Percentiles rank a stretch among this genome's conserved stretches.
Conservation (phyloP, 92 coral and sea anemone genomes). For the Parazoanthus swiftii region DNA sequence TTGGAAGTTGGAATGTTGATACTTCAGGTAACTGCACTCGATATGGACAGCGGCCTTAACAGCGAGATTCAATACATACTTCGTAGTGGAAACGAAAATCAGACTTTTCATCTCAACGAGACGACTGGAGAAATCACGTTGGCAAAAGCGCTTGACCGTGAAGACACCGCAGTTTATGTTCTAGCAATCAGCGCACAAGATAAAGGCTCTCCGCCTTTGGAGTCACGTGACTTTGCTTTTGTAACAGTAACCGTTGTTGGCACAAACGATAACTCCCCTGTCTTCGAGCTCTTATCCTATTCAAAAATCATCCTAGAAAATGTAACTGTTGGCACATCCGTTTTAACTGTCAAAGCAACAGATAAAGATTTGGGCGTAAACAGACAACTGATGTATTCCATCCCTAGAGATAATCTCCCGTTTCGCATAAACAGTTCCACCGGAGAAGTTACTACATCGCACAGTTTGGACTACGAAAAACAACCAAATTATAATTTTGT, state of each 20-base stretch:
- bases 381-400: constrained; percentile 44
- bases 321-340: background rate
- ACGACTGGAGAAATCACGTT: constrained; percentile 24
- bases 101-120: constrained; percentile 13
- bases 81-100: constrained; percentile 31
- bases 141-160: constrained; percentile 36
- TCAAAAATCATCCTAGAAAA: constrained; percentile 3
- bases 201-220: constrained; percentile 38
- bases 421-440: constrained; percentile 16
- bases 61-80: constrained; percentile 14
- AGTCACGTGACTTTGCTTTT: constrained; percentile 37
- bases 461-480: background rate
- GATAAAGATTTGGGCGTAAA: constrained; percentile 65
- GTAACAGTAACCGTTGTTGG: constrained; percentile 39
- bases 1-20: constrained; percentile 22
- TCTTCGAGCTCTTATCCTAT: constrained; percentile 16
- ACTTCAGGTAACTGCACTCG: constrained; percentile 29
- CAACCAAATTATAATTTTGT: background rate
- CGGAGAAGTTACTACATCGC: background rate
- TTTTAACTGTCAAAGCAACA: constrained; percentile 51
- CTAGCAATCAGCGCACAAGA: constrained; percentile 47
- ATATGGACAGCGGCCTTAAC: constrained; percentile 28
- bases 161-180: background rate
- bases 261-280: constrained; percentile 46
- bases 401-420: constrained; percentile 3